A percentile compares a stretch with the other conserved stretches of the same genome.
These are phyloP conservation scores for Poecile montanus DNA, from an alignment of 2,797 vertebrate genomes.

Conservation along the genomic window DNA sequence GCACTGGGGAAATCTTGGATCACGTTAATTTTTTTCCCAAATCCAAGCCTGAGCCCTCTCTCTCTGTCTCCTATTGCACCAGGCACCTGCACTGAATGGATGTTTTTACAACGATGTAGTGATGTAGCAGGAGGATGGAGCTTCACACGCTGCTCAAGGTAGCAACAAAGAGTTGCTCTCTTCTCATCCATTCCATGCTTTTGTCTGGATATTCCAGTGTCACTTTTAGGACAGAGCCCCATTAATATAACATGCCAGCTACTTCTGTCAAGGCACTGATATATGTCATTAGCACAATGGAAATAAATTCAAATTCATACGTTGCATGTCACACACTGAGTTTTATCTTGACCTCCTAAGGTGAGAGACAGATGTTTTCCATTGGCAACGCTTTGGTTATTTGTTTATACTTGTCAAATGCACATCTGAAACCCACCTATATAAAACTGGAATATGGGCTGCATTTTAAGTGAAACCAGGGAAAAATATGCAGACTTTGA, in stretches of 20 bases:
- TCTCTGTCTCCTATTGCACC: fast-evolving
- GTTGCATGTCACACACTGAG: conserved; percentile 45
- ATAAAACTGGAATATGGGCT: conserved; percentile 66
- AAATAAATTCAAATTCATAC: conserved; percentile 47
- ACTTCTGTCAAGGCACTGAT: conserved; percentile 29
- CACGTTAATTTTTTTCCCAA: neutral
- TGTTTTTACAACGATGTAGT: fast-evolving
- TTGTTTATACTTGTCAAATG: conserved; percentile 61
- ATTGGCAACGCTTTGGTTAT: conserved; percentile 61
- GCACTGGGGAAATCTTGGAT: neutral
- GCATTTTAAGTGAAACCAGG: conserved; percentile 67
- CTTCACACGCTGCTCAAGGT: neutral
- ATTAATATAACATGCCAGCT: neutral
- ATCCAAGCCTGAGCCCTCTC: neutral
- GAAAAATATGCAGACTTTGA: conserved; percentile 43
- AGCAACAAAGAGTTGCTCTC: neutral
- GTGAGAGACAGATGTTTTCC: conserved; percentile 75
- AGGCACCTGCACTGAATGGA: neutral
- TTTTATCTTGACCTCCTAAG: conserved; percentile 76
- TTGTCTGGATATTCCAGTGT: neutral
- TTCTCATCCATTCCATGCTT: neutral
- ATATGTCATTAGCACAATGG: conserved; percentile 39
- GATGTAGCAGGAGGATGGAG: fast-evolving
- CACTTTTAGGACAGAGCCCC: neutral
- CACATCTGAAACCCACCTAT: conserved; percentile 69